Percentiles rank a stretch among this genome's conserved stretches.
Conservation (phyloP, 2,113 vertebrate species). For the Ondatra zibethicus region DNA sequence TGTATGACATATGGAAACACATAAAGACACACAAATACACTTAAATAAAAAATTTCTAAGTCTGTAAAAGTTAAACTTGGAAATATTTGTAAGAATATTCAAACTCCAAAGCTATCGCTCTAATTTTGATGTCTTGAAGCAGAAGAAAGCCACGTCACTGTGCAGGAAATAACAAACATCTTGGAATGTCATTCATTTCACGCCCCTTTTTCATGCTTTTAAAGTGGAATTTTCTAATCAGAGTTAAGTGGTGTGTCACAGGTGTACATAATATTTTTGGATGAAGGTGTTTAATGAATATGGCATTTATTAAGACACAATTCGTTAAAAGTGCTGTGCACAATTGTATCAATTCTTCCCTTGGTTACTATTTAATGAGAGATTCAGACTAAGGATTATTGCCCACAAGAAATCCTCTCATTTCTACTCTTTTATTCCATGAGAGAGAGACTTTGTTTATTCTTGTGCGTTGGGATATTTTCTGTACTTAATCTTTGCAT, state of each 20-base stretch:
- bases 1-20: neutral
- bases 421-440: conserved; percentile 80
- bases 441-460: conserved; percentile 41
- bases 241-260: conserved; percentile 70
- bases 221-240: conserved; percentile 83
- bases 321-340: conserved; percentile 80
- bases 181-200: conserved; percentile 72
- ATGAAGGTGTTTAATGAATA: conserved; percentile 83
- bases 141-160: neutral
- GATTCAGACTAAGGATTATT: conserved; percentile 73
- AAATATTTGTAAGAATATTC: neutral
- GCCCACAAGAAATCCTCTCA: conserved; percentile 67
- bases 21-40: neutral
- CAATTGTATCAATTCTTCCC: conserved; percentile 80
- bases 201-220: conserved; percentile 80
- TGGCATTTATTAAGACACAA: conserved; percentile 83
- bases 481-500: neutral
- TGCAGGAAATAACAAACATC: conserved; percentile 61
- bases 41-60: neutral
- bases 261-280: conserved; percentile 78
- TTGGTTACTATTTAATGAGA: conserved; percentile 76
- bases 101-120: conserved; percentile 44
- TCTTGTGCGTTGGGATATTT: conserved; percentile 38
- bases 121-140: conserved; percentile 20
- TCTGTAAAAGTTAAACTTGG: neutral